Percentiles rank a stretch among this genome's conserved stretches.
These are phyloP conservation scores for Cephalopterus ornatus DNA, from an alignment of 2,113 vertebrate genomes.

Conservation along the genomic window DNA sequence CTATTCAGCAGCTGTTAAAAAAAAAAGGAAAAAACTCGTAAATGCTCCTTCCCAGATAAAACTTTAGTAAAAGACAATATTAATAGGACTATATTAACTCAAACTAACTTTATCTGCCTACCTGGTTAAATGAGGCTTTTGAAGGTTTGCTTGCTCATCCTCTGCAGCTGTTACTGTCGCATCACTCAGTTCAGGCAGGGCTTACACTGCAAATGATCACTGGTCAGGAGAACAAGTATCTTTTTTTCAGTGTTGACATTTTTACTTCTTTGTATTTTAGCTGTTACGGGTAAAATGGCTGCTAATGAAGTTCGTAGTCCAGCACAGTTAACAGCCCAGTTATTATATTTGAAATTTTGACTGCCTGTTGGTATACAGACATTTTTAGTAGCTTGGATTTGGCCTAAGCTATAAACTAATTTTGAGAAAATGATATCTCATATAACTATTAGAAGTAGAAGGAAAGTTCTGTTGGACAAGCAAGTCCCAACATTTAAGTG, in stretches of 20 bases:
- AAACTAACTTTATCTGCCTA: not conserved
- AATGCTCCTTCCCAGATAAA: not conserved
- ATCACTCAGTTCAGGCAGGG: not conserved
- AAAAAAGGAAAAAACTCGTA: not conserved
- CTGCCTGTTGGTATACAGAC: not conserved
- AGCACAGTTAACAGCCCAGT: not conserved
- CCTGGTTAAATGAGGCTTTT: not conserved
- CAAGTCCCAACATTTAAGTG: not conserved
- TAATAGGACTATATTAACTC: not conserved
- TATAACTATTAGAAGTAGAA: too few relatives aligned
- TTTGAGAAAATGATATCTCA: conserved; percentile 1
- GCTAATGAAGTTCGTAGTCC: not conserved
- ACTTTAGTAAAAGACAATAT: not conserved
- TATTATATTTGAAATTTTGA: not conserved
- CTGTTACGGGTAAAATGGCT: not conserved
- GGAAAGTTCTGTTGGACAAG: not conserved
- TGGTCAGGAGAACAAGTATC: not conserved
- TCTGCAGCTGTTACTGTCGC: not conserved
- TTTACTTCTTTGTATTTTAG: not conserved
- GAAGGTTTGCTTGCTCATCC: not conserved
- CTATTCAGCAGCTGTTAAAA: not conserved
- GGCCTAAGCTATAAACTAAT: not conserved
- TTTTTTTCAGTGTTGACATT: not conserved
- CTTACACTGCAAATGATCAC: rapidly evolving
- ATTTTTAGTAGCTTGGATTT: not conserved